Conservation (phyloP, 2,888 invertebrate species). For the Pediacus dermestoides region DNA sequence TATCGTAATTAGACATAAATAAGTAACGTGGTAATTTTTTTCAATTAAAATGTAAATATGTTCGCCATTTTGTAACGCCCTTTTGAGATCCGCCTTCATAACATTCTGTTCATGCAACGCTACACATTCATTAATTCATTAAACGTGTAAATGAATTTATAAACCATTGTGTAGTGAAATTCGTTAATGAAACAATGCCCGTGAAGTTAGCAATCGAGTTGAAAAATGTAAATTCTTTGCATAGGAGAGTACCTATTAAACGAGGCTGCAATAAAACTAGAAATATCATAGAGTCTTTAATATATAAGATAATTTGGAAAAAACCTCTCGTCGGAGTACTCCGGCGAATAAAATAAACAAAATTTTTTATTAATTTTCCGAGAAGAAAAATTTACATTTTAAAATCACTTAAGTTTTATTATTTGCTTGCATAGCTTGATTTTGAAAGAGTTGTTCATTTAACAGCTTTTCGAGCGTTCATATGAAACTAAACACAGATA, state of each 20-base stretch:
- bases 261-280: too few relatives aligned
- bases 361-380: neutral
- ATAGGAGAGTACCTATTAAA: too few relatives aligned
- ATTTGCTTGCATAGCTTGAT: constrained; percentile 25
- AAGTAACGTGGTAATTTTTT: constrained; percentile 30
- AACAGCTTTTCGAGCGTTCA: constrained; percentile 31
- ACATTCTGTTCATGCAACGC: constrained; percentile 32
- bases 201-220: too few relatives aligned
- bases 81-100: constrained; percentile 36
- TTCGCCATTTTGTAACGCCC: constrained; percentile 44
- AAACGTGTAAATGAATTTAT: constrained; percentile 24
- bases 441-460: constrained; percentile 24
- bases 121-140: constrained; percentile 38
- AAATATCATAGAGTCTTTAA: too few relatives aligned
- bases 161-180: too few relatives aligned
- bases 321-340: too few relatives aligned
- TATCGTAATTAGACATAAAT: constrained; percentile 22
- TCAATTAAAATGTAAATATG: constrained; percentile 45
- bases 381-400: constrained; percentile 12
- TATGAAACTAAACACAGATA: constrained; percentile 33
- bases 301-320: too few relatives aligned
- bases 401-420: constrained; percentile 25
- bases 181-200: too few relatives aligned
- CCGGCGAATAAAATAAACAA: too few relatives aligned
- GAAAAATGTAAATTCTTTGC: too few relatives aligned